Base-by-base conservation (phyloP, 2,888 invertebrate genomes). In the Cantharis flavilabris region DNA sequence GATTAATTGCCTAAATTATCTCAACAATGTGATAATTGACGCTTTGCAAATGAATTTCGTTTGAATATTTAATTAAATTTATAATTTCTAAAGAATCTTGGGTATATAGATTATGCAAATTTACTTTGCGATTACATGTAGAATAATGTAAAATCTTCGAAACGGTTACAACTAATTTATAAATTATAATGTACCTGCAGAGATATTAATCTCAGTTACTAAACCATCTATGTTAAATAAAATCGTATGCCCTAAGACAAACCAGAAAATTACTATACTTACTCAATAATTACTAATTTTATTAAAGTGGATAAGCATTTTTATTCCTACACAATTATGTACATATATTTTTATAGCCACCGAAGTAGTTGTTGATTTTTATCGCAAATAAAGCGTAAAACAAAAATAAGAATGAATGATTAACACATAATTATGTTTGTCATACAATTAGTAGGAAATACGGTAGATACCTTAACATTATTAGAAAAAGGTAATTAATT, bases 351-450 rank as follows among this genome's bases (percentile, higher is more conserved):
- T 62, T 72, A 70, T 71, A 77, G 71, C 77, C 77, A 77, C 77
- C 77, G 72, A 77, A 69, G 77, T 64, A 74, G 77, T 74, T 23
- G 63, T 71, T 69, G 77, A 74, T 77, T 18, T 1, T 71, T 74
- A 77, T 77, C 76, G 30, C 30, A 30, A 67, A 69, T 69, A 67
- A 71, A 77, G 73, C 72, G 70, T 69, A 69, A 73, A 78, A 79
- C 76, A 78, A 78, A 81, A 80, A 80, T 80, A 80, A 78, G 75
- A 79, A 79, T 79, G 70, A 69, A 74, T 82, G 80, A 82, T 83
- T 82, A 83, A 82, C 81, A 81, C 64, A 82, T 80, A 82, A 81
- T 81, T 33, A 4, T 33, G 10, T 30, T 4, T 33, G 13, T 33
- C 13, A 3, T 13, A 33, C 28, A 30, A 3, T 30, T 30, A 30